Conservation (phyloP, 2,888 invertebrate species). For the Drosophila nigricruria region DNA sequence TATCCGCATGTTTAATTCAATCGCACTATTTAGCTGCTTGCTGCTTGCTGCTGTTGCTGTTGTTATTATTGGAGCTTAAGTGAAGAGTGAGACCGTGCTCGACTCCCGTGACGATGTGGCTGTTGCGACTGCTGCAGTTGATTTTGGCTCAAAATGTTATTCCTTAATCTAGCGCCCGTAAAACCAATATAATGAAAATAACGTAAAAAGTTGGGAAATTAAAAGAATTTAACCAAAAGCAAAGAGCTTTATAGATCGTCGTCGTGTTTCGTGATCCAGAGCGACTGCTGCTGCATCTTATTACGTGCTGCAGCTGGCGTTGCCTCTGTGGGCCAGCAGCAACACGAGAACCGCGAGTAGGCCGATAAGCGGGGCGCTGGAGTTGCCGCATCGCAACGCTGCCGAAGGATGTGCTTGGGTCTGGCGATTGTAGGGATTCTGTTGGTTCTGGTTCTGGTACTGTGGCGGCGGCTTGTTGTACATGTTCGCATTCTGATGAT, state of each 20-base stretch:
- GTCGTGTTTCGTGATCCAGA: slow-evolving; percentile 9
- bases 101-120: neutral
- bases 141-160: slow-evolving; percentile 4
- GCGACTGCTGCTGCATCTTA: slow-evolving; percentile 34
- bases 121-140: slow-evolving; percentile 4
- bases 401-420: slow-evolving; percentile 83
- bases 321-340: slow-evolving; percentile 21
- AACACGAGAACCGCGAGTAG: slow-evolving; percentile 16
- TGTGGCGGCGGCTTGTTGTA: slow-evolving; percentile 85
- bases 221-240: slow-evolving; percentile 1
- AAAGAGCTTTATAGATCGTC: slow-evolving; percentile 21
- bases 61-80: neutral
- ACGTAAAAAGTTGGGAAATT: slow-evolving; percentile 1
- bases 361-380: slow-evolving; percentile 11
- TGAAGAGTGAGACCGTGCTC: neutral
- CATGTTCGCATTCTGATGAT: slow-evolving; percentile 83
- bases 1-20: neutral
- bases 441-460: slow-evolving; percentile 83
- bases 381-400: slow-evolving; percentile 26
- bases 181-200: slow-evolving; percentile 2
- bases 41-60: neutral
- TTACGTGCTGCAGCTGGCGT: slow-evolving; percentile 45
- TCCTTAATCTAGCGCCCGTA: slow-evolving; percentile 25
- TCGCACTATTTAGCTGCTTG: neutral
- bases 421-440: slow-evolving; percentile 84